Evolutionary conservation across 1,140 invertebrate genomes (phyloP).

Genomic region (Polypedilum pembai): DNA sequence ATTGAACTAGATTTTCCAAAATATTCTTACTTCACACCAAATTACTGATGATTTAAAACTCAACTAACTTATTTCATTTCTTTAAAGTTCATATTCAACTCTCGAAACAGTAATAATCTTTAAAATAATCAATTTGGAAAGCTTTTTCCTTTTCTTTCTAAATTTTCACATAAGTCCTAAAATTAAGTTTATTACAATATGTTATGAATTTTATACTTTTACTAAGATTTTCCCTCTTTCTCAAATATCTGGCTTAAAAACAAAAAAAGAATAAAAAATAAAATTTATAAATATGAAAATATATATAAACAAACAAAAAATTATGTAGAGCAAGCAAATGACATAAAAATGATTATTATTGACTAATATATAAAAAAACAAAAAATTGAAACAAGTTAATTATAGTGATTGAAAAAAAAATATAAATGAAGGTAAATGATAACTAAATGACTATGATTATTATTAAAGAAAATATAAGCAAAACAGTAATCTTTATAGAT

Average conservation of each 20-base stretch:
- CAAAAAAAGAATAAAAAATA: conserved; percentile 5
- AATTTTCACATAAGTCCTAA: background rate
- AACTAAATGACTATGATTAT: background rate
- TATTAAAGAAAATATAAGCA: background rate
- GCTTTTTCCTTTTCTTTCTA: background rate
- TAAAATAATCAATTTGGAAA: too few relatives aligned
- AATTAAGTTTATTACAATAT: too few relatives aligned
- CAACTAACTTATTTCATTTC: too few relatives aligned
- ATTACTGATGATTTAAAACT: too few relatives aligned
- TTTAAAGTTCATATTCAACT: too few relatives aligned
- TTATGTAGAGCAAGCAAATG: conserved; percentile 5
- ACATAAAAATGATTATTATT: conserved; percentile 5
- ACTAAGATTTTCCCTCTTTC: background rate
- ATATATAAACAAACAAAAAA: background rate
- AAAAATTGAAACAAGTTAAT: conserved; percentile 1
- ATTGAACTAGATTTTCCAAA: too few relatives aligned
- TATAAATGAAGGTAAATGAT: background rate
- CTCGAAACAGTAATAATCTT: too few relatives aligned
- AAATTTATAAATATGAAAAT: background rate
- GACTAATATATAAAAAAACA: background rate
- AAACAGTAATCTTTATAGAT: background rate
- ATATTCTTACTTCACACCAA: too few relatives aligned
- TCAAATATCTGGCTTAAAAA: background rate
- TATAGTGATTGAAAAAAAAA: conserved; percentile 4
- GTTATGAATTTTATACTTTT: background rate